A percentile compares a stretch with the other conserved stretches of the same genome.
Evolutionary conservation across 2,797 vertebrate genomes (phyloP).

Genomic region (Rallus crepitans): DNA sequence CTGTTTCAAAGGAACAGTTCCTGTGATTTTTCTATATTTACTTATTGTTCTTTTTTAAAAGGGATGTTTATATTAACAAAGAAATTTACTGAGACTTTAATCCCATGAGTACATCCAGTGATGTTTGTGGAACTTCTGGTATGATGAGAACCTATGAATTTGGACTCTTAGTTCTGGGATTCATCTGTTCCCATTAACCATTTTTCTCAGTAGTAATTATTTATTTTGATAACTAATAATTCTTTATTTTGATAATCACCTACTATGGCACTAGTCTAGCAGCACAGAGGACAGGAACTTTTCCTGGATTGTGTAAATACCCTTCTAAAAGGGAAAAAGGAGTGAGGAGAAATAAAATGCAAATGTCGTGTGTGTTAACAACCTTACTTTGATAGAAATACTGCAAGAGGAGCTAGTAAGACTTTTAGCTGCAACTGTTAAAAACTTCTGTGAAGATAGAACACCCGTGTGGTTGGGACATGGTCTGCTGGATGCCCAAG

Average conservation of each 20-base stretch:
- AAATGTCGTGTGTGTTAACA: neutral
- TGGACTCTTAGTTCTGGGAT: neutral
- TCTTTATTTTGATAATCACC: neutral
- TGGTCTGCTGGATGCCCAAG: neutral
- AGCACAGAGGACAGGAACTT: neutral
- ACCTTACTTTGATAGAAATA: neutral
- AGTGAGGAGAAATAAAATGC: neutral
- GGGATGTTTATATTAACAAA: neutral
- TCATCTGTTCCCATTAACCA: neutral
- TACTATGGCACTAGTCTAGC: neutral
- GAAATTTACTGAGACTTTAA: neutral
- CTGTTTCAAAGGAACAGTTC: conserved; percentile 25
- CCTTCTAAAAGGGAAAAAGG: neutral
- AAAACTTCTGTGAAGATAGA: neutral
- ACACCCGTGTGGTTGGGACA: neutral
- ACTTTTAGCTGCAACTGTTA: neutral
- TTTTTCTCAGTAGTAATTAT: neutral
- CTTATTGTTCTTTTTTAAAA: neutral
- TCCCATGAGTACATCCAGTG: neutral
- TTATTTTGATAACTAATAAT: neutral
- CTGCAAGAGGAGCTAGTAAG: neutral
- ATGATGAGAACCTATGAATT: neutral
- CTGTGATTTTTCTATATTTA: neutral
- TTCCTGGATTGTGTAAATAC: neutral
- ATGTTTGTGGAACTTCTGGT: neutral